A percentile compares a stretch with the other conserved stretches of the same genome.
Conservation (phyloP, 1,140 invertebrate genomes). For the Cydia pomonella region DNA sequence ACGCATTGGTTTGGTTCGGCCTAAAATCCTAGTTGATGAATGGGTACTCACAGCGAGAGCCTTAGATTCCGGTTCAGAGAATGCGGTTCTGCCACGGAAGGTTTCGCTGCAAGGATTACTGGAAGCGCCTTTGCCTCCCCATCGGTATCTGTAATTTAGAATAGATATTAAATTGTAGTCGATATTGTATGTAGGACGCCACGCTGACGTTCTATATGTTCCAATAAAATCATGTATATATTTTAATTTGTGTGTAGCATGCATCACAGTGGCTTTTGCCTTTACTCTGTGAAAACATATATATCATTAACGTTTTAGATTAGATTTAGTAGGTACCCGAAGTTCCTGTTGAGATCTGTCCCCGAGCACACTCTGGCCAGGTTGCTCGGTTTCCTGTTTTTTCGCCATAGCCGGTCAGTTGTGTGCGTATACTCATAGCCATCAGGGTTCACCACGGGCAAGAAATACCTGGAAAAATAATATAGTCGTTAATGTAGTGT, state of each 20-base stretch:
- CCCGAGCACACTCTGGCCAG: slow-evolving; percentile 84
- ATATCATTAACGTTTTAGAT: slow-evolving; percentile 20
- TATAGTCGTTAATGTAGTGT: not conserved
- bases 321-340: slow-evolving; percentile 78
- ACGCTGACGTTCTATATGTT: no score
- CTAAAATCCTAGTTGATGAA: slow-evolving; percentile 32
- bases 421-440: slow-evolving; percentile 92
- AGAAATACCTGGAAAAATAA: slow-evolving; percentile 81
- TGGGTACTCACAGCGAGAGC: slow-evolving; percentile 84
- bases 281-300: not conserved
- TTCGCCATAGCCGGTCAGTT: slow-evolving; percentile 90
- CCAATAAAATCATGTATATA: no score
- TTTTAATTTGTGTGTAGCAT: no score
- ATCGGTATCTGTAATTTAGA: slow-evolving; percentile 82
- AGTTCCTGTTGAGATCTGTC: slow-evolving; percentile 92
- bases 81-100: slow-evolving; percentile 92
- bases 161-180: slow-evolving; percentile 19
- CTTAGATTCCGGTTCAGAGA: slow-evolving; percentile 95
- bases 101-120: slow-evolving; percentile 94
- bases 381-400: slow-evolving; percentile 83
- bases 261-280: no score
- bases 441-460: slow-evolving; percentile 92
- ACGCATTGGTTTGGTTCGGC: no score
- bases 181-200: no score
- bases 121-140: slow-evolving; percentile 91